These are phyloP conservation scores for Congeria kusceri DNA, from an alignment of 2,888 invertebrate genomes.

Conservation along the genomic window DNA sequence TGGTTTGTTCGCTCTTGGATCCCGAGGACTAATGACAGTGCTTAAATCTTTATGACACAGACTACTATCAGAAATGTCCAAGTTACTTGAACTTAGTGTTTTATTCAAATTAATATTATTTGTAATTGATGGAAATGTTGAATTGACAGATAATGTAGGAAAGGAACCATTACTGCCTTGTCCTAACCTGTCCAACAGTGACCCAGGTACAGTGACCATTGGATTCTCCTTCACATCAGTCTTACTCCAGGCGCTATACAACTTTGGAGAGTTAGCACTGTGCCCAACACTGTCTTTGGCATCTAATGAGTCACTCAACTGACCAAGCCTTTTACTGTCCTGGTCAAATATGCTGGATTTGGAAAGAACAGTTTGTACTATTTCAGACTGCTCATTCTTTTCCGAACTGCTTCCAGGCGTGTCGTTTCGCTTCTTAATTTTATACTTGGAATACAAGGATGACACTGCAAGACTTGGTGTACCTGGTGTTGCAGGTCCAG, in stretches of 20 bases:
- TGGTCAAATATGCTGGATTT: conserved; percentile 97
- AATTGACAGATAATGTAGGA: conserved; percentile 69
- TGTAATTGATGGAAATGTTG: conserved; percentile 51
- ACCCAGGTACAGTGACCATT: conserved; percentile 69
- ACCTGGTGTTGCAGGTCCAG: conserved; percentile 39
- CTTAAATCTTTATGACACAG: too few species aligned
- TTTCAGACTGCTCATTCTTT: conserved; percentile 95
- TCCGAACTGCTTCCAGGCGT: conserved; percentile 55
- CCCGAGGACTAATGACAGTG: too few species aligned
- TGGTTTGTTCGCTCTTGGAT: too few species aligned
- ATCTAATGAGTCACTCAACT: conserved; percentile 93
- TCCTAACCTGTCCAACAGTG: conserved; percentile 67
- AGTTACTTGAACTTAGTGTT: conserved; percentile 10
- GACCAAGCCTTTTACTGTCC: conserved; percentile 95
- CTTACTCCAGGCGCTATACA: conserved; percentile 66
- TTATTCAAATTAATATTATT: conserved; percentile 13
- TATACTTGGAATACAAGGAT: conserved; percentile 81
- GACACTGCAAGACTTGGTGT: conserved; percentile 58
- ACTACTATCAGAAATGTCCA: not conserved
- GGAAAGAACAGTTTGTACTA: conserved; percentile 95
- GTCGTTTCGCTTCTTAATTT: conserved; percentile 82
- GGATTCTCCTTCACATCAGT: conserved; percentile 66
- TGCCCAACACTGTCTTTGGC: conserved; percentile 77
- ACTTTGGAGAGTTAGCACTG: conserved; percentile 59
- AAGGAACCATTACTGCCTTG: conserved; percentile 68